Conservation (phyloP, 2,888 invertebrate species). For the Automeris io region DNA sequence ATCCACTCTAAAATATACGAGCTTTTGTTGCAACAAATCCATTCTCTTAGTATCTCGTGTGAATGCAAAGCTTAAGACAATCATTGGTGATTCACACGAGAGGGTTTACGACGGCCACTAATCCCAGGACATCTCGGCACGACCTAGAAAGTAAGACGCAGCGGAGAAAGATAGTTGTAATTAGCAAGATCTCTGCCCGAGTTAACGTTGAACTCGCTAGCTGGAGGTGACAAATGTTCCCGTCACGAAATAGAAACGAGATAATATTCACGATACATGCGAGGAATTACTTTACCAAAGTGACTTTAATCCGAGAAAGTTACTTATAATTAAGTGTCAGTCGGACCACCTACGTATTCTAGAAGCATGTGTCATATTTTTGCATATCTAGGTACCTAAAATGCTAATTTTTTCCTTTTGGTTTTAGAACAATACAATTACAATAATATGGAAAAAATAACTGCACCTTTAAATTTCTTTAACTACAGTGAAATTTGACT, state of each 20-base stretch:
- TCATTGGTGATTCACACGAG: constrained; percentile 8
- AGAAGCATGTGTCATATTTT: too few relatives aligned
- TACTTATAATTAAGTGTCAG: neutral
- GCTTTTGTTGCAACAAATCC: too few relatives aligned
- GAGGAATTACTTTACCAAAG: neutral
- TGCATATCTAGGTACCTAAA: too few relatives aligned
- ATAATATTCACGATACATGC: neutral
- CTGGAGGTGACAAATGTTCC: constrained; percentile 1
- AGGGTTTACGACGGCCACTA: neutral
- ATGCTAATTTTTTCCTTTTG: too few relatives aligned
- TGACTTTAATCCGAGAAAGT: neutral
- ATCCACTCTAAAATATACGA: too few relatives aligned
- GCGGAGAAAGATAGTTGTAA: constrained; percentile 1
- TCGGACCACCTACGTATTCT: too few relatives aligned
- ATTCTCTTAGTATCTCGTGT: too few relatives aligned
- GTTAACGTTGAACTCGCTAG: constrained; percentile 2
- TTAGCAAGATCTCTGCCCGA: neutral
- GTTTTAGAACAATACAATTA: too few relatives aligned
- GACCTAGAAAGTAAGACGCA: constrained; percentile 1
- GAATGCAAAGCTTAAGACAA: neutral
- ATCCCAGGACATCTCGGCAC: neutral
- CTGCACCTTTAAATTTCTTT: too few relatives aligned
- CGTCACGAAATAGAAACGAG: constrained; percentile 2
- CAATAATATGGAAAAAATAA: too few relatives aligned
- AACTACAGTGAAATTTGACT: too few relatives aligned